Base-by-base conservation (phyloP, 2,888 invertebrate genomes). In the Cosmia trapezina region DNA sequence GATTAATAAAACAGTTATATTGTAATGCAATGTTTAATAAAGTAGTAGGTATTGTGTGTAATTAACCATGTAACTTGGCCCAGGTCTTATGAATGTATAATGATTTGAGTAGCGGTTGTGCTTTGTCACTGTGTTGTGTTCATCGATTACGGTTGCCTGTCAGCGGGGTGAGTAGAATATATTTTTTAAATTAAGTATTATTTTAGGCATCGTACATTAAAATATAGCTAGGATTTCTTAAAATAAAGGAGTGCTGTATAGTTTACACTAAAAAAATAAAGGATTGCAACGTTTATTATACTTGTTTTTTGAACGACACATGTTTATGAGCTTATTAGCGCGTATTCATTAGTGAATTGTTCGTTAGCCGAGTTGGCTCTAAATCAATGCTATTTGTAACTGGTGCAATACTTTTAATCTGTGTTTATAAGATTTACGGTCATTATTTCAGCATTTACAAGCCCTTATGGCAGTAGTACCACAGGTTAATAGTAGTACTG, bases 111-210 rank as follows among this genome's bases (percentile, higher is more conserved):
- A 43, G 54, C 67, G 47, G 60, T 79, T 76, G 62, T 84, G 86
- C 80, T n/a, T 79, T 79, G 86, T 85, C 83, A 86, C 80, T 85
- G 81, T 84, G 76, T 75, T 65, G 79, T 78, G 82, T 69, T 80
- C 83, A 66, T 68, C 71, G 76, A 53, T 70, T 60, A 76, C 78
- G 78, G 74, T 70, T 74, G 80, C 79, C 33, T 78, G 84, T 71
- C 41, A 41, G 14, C 53, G 49, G 60, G 71, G 85, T 86, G 70
- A 86, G 78, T 61, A 33, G 6, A 28, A 51, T 61, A 33, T 28
- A 43, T 37, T n/a, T 64, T 53, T 56, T 43, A 3, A 11, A 14
- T 37, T 17, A 6, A 28, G 33, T 70, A 28, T 49, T 57, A 37
- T 57, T 9, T n/a, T 6, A 43, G 17, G 1, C 17, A 43, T 0